phyloP scores from a whole-genome alignment of 2,888 invertebrate genomes.

The Eupithecia exiguata region DNA sequence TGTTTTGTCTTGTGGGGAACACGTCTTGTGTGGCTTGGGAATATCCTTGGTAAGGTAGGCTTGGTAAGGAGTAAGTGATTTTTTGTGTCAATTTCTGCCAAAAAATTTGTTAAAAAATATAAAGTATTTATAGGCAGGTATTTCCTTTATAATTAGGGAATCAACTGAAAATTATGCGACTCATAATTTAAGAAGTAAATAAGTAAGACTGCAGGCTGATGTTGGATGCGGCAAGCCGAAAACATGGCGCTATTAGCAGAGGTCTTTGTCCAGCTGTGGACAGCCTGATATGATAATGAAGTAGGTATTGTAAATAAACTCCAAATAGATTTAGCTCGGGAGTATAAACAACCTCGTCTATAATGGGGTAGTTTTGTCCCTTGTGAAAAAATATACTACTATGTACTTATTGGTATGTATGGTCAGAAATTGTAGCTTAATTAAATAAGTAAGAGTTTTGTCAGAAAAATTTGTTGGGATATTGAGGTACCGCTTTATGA shows the following conservation, averaged over 20 bases:
- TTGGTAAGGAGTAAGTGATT: background rate
- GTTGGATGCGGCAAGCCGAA: too few species aligned
- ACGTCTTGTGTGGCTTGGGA: background rate
- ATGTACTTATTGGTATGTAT: too few species aligned
- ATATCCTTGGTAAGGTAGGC: too few species aligned
- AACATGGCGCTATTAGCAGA: too few species aligned
- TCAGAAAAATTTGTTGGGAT: background rate
- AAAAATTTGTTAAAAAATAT: background rate
- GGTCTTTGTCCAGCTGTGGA: too few species aligned
- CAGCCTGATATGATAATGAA: too few species aligned
- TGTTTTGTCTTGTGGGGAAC: slow-evolving; percentile 6
- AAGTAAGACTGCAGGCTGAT: background rate
- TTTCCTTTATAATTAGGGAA: background rate
- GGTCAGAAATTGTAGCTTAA: background rate
- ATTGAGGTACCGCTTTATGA: background rate
- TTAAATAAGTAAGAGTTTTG: background rate
- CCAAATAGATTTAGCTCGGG: too few species aligned
- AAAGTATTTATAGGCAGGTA: background rate
- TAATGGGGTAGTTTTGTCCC: too few species aligned
- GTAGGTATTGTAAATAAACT: too few species aligned
- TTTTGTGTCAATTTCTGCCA: background rate
- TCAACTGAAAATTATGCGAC: background rate
- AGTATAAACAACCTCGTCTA: too few species aligned
- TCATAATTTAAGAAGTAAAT: background rate
- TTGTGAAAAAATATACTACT: too few species aligned